Conservation (phyloP, 1,140 invertebrate genomes). For the Papilio helenus region DNA sequence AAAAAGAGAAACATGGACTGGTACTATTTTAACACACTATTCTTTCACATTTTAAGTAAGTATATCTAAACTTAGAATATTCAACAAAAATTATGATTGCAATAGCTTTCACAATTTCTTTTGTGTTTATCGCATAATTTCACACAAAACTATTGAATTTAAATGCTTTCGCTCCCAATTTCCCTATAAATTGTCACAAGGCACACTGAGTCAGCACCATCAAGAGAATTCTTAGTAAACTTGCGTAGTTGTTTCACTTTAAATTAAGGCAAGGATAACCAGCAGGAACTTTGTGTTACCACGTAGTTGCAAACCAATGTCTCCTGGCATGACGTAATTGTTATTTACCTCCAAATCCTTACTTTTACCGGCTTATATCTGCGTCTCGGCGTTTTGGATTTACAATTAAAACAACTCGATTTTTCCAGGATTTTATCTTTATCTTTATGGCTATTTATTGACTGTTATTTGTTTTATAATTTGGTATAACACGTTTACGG, state of each 20-base stretch:
- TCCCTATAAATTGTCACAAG: not conserved
- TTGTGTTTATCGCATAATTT: not conserved
- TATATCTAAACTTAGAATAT: not conserved
- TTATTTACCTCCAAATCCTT: not conserved
- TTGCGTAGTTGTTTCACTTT: constrained; percentile 12
- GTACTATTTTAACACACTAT: not conserved
- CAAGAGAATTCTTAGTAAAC: not conserved
- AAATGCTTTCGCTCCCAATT: not conserved
- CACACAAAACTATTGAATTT: not conserved
- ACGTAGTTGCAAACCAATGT: not conserved
- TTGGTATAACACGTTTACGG: no score
- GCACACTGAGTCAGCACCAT: constrained; percentile 8
- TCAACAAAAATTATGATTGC: no score
- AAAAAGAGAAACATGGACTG: not conserved
- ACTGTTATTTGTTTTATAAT: no score
- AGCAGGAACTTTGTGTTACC: not conserved
- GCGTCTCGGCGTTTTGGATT: not conserved
- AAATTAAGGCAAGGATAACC: constrained; percentile 16
- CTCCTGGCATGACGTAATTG: not conserved
- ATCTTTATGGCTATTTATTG: not conserved
- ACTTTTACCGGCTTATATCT: not conserved
- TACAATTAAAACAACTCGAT: no score
- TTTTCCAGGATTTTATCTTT: not conserved
- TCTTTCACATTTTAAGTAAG: not conserved
- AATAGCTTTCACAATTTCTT: no score